phyloP scores from a whole-genome alignment of 1,140 invertebrate species.

The Oscheius sp. region DNA sequence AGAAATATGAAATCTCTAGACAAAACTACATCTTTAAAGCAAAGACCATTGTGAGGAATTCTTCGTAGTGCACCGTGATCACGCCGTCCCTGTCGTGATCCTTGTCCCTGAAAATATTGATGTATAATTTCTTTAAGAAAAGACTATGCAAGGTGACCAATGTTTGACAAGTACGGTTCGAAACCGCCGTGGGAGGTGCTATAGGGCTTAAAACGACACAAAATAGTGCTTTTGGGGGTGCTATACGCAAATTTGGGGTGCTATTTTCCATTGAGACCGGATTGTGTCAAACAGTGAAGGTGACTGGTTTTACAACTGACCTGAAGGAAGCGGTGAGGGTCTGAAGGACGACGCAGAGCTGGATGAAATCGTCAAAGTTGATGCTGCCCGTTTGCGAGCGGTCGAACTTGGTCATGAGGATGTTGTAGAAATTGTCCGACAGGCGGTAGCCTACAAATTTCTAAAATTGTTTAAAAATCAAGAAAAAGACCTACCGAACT shows the following conservation, averaged over 20 bases:
- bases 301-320: too few relatives aligned
- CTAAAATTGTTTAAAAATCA: background rate
- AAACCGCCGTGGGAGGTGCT: too few relatives aligned
- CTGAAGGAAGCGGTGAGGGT: slow-evolving; percentile 57
- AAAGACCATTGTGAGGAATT: slow-evolving; percentile 92
- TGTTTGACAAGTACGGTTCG: too few relatives aligned
- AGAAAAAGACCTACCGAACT: slow-evolving; percentile 72
- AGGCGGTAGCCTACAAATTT: slow-evolving; percentile 69
- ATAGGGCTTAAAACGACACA: too few relatives aligned
- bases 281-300: too few relatives aligned
- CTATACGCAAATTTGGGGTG: too few relatives aligned
- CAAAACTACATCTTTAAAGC: slow-evolving; percentile 76
- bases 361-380: slow-evolving; percentile 97
- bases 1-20: background rate
- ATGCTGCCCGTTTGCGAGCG: slow-evolving; percentile 82
- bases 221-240: too few relatives aligned
- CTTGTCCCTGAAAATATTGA: slow-evolving; percentile 79
- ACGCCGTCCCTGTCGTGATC: slow-evolving; percentile 91
- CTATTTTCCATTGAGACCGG: too few relatives aligned
- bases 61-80: slow-evolving; percentile 93
- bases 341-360: slow-evolving; percentile 64
- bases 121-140: too few relatives aligned
- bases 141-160: too few relatives aligned
- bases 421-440: slow-evolving; percentile 77
- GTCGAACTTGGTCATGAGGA: slow-evolving; percentile 88